Base-by-base conservation (phyloP, 2,888 invertebrate species). In the Synergus gifuensis region DNA sequence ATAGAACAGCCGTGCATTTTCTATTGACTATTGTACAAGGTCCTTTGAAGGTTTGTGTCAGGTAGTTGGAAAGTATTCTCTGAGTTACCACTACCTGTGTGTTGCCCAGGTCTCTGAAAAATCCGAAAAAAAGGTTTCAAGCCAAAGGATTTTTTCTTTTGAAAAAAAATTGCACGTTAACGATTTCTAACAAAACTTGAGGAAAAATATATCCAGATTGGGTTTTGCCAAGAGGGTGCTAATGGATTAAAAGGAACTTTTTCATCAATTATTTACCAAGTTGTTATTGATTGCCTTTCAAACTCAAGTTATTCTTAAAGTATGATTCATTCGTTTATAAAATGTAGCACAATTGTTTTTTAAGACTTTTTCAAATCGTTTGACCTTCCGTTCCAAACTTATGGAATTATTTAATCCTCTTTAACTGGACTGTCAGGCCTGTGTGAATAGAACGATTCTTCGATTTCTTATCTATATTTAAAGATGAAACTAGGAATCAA, bases 31-130 rank as follows among this genome's bases (percentile, higher is more conserved):
- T 73, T 73, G 54, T 73, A 11, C 8, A 54, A 36, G 36, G 28
- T n/a, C 54, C 54, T 73, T 73, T 73, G 36, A 28, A 9, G 73
- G 73, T 49, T 36, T 36, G 11, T 40, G 54, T 73, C 73, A 73
- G 73, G 73, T 73, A 73, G 73, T 58, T 54, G 36, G 40, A 16
- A 87, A 85, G 83, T 85, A 81, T 85, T 84, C 84, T 87, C 88
- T 86, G 86, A 85, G 77, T 85, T 83, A 82, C 85, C 85, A 86
- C 89, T 87, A 90, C 90, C 90, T 88, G 87, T 28, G 16, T 49
- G 46, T 44, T 62, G 28, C 5, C 28, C 18, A 22, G 60, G 22
- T 5, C 62, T 62, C 28, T 62, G 62, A 28, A 62, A 58, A 28
- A 5, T 62, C 62, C 28, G 28, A 62, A 62, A 62, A 62, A 11